phyloP scores from a whole-genome alignment of 1,140 invertebrate genomes.

The Scaptodrosophila lebanonensis region DNA sequence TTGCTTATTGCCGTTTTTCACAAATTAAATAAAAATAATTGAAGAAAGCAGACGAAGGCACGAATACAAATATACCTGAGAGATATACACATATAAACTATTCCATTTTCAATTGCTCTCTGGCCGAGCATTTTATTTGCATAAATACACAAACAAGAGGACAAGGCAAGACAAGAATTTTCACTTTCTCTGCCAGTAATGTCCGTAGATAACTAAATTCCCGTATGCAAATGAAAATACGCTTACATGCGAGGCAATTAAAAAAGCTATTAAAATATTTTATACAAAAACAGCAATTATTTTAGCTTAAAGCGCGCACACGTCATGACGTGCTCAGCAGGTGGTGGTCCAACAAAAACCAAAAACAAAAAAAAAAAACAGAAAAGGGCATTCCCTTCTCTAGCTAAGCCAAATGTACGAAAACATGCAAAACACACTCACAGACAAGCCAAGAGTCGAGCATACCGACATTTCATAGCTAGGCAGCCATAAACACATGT shows the following conservation, averaged over 20 bases:
- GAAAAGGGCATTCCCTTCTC: too few species aligned
- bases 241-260: conserved; percentile 48
- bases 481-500: conserved; percentile 18
- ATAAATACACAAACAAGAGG: conserved; percentile 22
- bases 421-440: conserved; percentile 60
- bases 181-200: background rate
- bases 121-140: conserved; percentile 33
- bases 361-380: too few species aligned
- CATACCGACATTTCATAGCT: background rate
- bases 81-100: too few species aligned
- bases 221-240: conserved; percentile 28
- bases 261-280: conserved; percentile 61
- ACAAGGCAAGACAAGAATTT: conserved; percentile 4
- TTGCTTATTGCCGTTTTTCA: conserved; percentile 36
- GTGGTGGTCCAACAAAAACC: conserved; percentile 15
- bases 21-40: conserved; percentile 58
- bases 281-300: conserved; percentile 66
- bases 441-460: conserved; percentile 14
- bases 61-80: too few species aligned
- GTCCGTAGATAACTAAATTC: conserved; percentile 14
- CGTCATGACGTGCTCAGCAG: too few species aligned
- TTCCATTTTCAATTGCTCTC: conserved; percentile 42
- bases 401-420: conserved; percentile 28
- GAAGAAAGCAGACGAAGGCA: background rate
- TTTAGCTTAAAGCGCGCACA: conserved; percentile 31